Evolutionary conservation across 2,113 vertebrate species (phyloP), one percentile per base, ranked within the genome.

Genomic region (Eolophus roseicapilla): DNA sequence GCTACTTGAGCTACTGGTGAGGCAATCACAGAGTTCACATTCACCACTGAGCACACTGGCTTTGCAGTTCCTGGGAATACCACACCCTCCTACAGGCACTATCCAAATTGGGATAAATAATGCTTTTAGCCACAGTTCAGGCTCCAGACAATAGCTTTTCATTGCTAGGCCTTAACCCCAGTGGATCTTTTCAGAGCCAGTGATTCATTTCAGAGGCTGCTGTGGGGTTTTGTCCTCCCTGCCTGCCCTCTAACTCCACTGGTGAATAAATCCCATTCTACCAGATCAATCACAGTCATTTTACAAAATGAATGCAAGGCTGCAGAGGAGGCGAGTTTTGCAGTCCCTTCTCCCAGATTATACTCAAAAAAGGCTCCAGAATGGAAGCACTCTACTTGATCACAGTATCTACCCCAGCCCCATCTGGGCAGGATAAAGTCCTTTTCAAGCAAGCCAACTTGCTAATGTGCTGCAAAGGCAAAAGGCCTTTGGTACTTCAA

Each of bases 101-200:
- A 53, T n/a, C 93, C 88, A 70, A 92, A 93, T 29, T 2, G 4
- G 70, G 86, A 94, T 86, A 96, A 97, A 96, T 94, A 92, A 94
- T 4, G 69, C 92, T 89, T 89, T 96, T 79, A 96, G 96, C 80
- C 90, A 88, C 92, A 86, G 93, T 87, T 79, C 81, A 59, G 95
- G 77, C 92, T 82, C 62, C 65, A 93, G 92, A 97, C 96, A 96
- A 97, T 95, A 89, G 96, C 96, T 95, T 96, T 96, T 95, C 93
- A 96, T 50, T 77, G 90, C 91, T 93, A 53, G 0, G 81, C 91
- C 86, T 89, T 69, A 96, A 94, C 86, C 86, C 93, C 92, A 95
- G 77, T 3, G 1, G 93, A 87, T 95, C 96, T 93, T 97, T 97
- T 97, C 96, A 97, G 93, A 96, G 86, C 77, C 69, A 0, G 2